Evolutionary conservation across 2,797 vertebrate genomes (phyloP).

Genomic region (Pipistrellus nathusii): DNA sequence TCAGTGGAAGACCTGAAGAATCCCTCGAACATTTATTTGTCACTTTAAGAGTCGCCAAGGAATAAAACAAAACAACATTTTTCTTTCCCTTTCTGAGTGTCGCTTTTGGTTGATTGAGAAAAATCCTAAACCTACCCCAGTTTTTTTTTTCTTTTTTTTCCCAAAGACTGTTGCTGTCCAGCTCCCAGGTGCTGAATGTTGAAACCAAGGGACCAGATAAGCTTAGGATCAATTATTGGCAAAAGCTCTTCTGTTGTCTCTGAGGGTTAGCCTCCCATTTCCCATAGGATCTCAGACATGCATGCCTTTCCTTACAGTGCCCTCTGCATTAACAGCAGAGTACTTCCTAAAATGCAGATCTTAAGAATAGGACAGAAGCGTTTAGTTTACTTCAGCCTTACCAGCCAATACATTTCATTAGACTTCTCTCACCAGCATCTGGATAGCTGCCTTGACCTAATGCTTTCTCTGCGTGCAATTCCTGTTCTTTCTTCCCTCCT

Average conservation of each 20-base stretch:
- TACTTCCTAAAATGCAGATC: neutral
- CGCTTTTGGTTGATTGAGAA: neutral
- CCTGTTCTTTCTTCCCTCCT: neutral
- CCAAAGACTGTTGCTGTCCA: neutral
- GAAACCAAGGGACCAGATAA: neutral
- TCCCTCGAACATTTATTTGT: neutral
- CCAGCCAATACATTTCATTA: neutral
- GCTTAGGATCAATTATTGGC: neutral
- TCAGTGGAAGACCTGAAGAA: neutral
- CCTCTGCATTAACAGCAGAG: neutral
- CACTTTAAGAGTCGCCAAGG: neutral
- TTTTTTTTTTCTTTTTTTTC: no score
- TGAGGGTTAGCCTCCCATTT: neutral
- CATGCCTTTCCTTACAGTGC: neutral
- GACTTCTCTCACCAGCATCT: neutral
- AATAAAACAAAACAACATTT: neutral
- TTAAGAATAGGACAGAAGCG: neutral
- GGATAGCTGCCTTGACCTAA: neutral
- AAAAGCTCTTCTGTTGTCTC: neutral
- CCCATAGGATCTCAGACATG: neutral
- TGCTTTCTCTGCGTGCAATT: neutral
- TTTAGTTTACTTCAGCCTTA: constrained; percentile 15
- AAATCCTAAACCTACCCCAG: neutral
- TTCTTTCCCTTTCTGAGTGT: neutral
- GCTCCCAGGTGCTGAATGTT: neutral